Evolutionary conservation across 2,888 invertebrate genomes (phyloP), one percentile per base, ranked within the genome.

Genomic region (Masnerella sp.): DNA sequence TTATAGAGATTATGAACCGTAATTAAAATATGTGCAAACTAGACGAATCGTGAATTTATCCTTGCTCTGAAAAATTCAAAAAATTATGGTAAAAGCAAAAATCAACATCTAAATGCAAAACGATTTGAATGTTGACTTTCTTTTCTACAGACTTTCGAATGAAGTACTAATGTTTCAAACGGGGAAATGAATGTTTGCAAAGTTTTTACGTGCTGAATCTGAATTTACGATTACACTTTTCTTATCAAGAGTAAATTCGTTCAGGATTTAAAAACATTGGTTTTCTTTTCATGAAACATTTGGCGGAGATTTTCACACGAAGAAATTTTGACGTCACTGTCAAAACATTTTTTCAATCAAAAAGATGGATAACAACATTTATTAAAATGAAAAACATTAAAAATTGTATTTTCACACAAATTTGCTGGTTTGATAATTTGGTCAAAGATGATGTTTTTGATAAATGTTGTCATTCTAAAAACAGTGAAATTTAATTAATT

Each of bases 271-370:
- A 43, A 25, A 2, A 20, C 22, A 1, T 25, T 22, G n/a, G 22
- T 12, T 22, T 8, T 25, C 25, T 3, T 32, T n/a, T n/a, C n/a
- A n/a, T n/a, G n/a, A n/a, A n/a, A n/a, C n/a, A n/a, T n/a, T n/a
- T n/a, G n/a, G n/a, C n/a, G n/a, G n/a, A n/a, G n/a, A n/a, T 5
- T 34, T 11, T 8, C 11, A 36, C 28, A 45, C 36, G 59, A 59
- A 59, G 36, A 59, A 59, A 59, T 42, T 14, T 59, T 45, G 59
- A 45, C 38, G 32, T 30, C 8, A 34, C 11, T 20, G 14, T 51
- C 51, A 47, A 38, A 18, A 42, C 5, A 12, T 34, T 8, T 34
- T 5, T 11, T 8, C 11, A 5, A 34, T 34, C 11, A 5, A 5
- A 34, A 11, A 34, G 11, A 25, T 0, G 38, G 38, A 52, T 52